Base-by-base conservation (phyloP, 2,797 vertebrate species). In the Enteromius fasciolatus region DNA sequence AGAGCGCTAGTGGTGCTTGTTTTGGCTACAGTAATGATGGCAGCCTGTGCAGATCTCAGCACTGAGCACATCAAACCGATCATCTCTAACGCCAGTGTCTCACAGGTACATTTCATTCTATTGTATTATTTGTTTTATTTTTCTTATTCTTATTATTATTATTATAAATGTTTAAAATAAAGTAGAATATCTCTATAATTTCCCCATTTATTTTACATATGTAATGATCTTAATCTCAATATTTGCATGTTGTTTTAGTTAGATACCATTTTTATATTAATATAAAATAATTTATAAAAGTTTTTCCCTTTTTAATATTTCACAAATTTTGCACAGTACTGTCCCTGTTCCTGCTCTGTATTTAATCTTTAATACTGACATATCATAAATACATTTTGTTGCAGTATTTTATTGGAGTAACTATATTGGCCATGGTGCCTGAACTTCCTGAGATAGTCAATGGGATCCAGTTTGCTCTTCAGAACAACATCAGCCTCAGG, bases 401-500 rank as follows among this genome's bases (percentile, higher is more conserved):
- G 1, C 90, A 97, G 97, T 97, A 97, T 83, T 97, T 98, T 86
- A 96, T 97, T 0, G 94, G 96, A 0, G 96, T 97, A 67, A 97
- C 97, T 0, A 90, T 97, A 79, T 87, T 98, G 87, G 97, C 97
- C 0, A 95, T 98, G 96, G 95, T 97, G 73, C 96, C 97, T 0
- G 96, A 97, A 89, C 92, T 97, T 52, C 97, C 97, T 0, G 97
- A 98, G 91, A 94, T 98, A 0, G 94, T 97, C 83, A 98, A 97
- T 0, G 96, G 97, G 52, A 95, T 98, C 90, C 96, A 97, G 91
- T 98, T 98, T 36, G 97, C 97, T 2, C 88, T 98, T 86, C 96
- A 97, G 87, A 97, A 97, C 90, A 97, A 97, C 78, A 94, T 98
- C 74, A 97, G 97, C 86, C 86, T 98, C 82, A 97, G 97, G 96